Evolutionary conservation across 2,797 vertebrate species (phyloP), one percentile per base, ranked within the genome.

Genomic region (Crocidura indochinensis): DNA sequence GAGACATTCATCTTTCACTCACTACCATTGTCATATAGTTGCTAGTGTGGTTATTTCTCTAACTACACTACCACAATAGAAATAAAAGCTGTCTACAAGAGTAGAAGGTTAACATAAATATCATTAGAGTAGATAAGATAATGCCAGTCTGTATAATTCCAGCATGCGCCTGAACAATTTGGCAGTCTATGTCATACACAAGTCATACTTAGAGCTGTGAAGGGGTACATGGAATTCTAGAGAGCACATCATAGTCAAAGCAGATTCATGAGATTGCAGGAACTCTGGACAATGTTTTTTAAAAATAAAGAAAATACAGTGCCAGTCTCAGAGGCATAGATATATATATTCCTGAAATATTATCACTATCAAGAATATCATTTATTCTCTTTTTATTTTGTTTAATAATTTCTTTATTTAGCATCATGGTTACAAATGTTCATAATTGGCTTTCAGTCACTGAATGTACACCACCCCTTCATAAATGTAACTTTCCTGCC

Each of bases 111-210:
- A 51, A 62, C 22, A 22, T 1, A 60, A 68, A 60, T 0, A 67
- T 53, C 12, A 17, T 81, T 26, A 49, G 31, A 31, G 14, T 27
- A 47, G 60, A 27, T 7, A 68, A 68, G 73, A 67, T 7, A 1
- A 26, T 44, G 19, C 9, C 7, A 49, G 20, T 60, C 7, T 10
- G 1, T 2, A 4, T 6, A 84, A 26, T 78, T 49, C 11, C 51
- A 82, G 3, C 8, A 6, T 11, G n/a, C 20, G 73, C 10, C n/a
- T 79, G 31, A 87, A 47, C 5, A n/a, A 29, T 51, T 19, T 38
- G 10, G 9, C 0, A 15, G 24, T 64, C 15, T 0, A 0, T 5
- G 12, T 2, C 27, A 10, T 20, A 10, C 11, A 27, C 8, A 67
- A 2, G 1, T 6, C 22, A 46, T n/a, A 12, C 38, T 88, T 11